Base-by-base conservation (phyloP, 2,113 vertebrate species). In the Lynx canadensis region DNA sequence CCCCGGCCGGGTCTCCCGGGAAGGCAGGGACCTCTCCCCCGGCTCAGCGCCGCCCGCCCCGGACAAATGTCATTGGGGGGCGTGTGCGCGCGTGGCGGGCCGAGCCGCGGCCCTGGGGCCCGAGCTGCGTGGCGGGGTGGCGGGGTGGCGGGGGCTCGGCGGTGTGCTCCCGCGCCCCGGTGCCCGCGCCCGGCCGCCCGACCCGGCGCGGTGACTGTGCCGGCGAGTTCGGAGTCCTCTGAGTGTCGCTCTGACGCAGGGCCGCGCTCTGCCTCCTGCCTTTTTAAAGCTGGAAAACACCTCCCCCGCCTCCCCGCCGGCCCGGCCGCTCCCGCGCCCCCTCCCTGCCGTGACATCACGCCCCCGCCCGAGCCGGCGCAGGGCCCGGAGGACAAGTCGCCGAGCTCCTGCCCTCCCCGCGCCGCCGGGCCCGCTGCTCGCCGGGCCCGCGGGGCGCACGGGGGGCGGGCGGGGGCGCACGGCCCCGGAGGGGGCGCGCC, bases 221-320 rank as follows among this genome's bases (percentile, higher is more conserved):
- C 95, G 89, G 94, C 95, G 91, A 98, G 98, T 96, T 98, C 90
- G 98, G 98, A 98, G 98, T 48, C 98, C 98, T 98, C 99, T 97
- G 95, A 98, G 98, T 98, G 98, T 98, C 97, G 94, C 98, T 98
- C 98, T 99, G 99, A 99, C 99, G 99, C 99, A 99, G 98, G 98
- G 98, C 97, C 98, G 99, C 97, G 99, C 97, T 98, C 98, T 95
- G 99, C 98, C 98, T 98, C 97, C 99, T 97, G 98, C 98, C 99
- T 99, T 99, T 99, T 99, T 99, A 99, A 99, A 99, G 99, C 99
- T 99, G 99, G 99, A 99, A 99, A 99, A 99, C 99, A 99, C 99
- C 98, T 98, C 98, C 98, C 98, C 95, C 94, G 98, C 95, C 94
- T 98, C 98, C 92, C 98, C 98, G 99, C 98, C 99, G 98, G 98